Base-by-base conservation (phyloP, 2,888 invertebrate genomes). In the Galerucella calmariensis region DNA sequence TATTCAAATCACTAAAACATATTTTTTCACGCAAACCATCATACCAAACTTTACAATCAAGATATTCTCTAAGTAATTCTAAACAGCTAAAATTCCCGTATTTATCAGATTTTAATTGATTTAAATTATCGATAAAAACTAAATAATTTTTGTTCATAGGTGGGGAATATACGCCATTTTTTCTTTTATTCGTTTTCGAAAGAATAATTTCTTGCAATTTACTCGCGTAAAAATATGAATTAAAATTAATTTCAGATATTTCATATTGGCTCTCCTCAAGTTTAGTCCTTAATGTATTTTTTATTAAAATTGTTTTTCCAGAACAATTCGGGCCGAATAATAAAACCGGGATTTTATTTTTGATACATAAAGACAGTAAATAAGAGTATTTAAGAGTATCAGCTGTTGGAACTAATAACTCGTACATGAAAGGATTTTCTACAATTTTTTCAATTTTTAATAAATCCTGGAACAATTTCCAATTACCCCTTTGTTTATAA, bases 61-160 rank as follows among this genome's bases (percentile, higher is more conserved):
- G 88, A 82, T 89, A 90, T 82, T 92, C 92, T 16, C 93, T 85
- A 9, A 93, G 86, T 27, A 93, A 86, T 83, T 93, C 93, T 27
- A 91, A 87, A 9, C 91, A 89, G 5, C 90, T 89, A 78, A 88
- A 89, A 8, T 88, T 89, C 11, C 89, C 90, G 81, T 88, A 89
- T 14, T 85, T 84, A 79, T 89, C 90, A 76, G 85, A 87, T 53
- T 84, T 84, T n/a, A 90, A 89, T 87, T 90, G 87, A 83, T 91
- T 91, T 79, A 93, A 83, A 83, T 93, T 93, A 82, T 93, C 93
- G 27, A 93, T 88, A 81, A 92, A 92, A 75, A 92, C 89, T 10
- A 93, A 85, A 69, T 90, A 90, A 67, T 88, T 88, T 81, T 90
- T 90, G 11, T 89, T 89, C 76, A 87, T 85, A 6, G 89, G 88